These are phyloP conservation scores for Lordiphosa clarofinis DNA, from an alignment of 1,140 invertebrate species.

Conservation along the genomic window DNA sequence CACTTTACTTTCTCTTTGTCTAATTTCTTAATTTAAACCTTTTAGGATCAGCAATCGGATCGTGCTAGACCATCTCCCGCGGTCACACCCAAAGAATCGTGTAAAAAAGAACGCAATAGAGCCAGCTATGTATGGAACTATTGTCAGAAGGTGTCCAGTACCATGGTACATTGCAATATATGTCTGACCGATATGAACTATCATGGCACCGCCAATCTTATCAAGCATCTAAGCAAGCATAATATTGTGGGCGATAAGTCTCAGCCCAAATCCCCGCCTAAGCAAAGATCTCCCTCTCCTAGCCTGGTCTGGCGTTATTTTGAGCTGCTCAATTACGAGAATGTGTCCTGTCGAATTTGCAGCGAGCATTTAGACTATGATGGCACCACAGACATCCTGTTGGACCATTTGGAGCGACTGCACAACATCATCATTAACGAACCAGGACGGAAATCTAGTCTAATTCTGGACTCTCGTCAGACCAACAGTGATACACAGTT, in stretches of 20 bases:
- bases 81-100: background rate
- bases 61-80: too few species aligned
- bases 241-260: constrained; percentile 39
- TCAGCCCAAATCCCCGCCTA: background rate
- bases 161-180: constrained; percentile 48
- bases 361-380: too few species aligned
- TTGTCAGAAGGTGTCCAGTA: constrained; percentile 42
- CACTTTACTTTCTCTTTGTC: too few species aligned
- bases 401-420: too few species aligned
- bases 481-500: constrained; percentile 16
- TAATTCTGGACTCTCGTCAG: constrained; percentile 31
- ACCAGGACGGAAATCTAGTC: background rate
- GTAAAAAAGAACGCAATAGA: constrained; percentile 38
- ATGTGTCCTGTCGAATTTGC: too few species aligned
- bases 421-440: background rate
- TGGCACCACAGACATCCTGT: too few species aligned
- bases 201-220: constrained; percentile 64
- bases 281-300: background rate
- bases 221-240: constrained; percentile 54
- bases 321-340: too few species aligned
- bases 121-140: constrained; percentile 62
- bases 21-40: too few species aligned
- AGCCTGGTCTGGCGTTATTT: too few species aligned
- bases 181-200: constrained; percentile 52
- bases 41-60: too few species aligned